Evolutionary conservation across 2,797 vertebrate genomes (phyloP).

Genomic region (Cygnus olor): DNA sequence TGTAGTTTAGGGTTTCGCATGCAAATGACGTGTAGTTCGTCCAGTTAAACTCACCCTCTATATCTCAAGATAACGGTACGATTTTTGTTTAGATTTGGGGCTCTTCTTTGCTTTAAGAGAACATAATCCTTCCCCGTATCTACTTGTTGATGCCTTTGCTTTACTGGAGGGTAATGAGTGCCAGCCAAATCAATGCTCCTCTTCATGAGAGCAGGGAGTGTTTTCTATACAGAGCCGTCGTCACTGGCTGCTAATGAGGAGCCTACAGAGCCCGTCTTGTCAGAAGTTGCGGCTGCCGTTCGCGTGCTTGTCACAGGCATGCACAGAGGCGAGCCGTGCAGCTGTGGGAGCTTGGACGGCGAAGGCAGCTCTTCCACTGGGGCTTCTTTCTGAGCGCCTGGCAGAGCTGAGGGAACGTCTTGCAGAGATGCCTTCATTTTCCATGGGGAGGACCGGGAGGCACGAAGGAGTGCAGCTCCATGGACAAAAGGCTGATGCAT

Average conservation of each 20-base stretch:
- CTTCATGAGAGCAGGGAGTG: background rate
- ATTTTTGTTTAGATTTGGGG: background rate
- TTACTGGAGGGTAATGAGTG: rapidly evolving
- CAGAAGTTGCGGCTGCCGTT: background rate
- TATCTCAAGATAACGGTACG: background rate
- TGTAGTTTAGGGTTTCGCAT: background rate
- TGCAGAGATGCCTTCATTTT: background rate
- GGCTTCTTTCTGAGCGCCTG: background rate
- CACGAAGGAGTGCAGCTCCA: rapidly evolving
- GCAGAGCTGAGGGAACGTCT: background rate
- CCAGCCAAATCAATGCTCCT: background rate
- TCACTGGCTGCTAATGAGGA: background rate
- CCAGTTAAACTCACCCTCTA: background rate
- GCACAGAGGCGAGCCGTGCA: background rate
- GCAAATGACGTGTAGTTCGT: background rate
- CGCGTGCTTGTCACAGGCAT: background rate
- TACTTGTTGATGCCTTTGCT: background rate
- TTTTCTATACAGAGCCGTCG: rapidly evolving
- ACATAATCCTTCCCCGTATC: rapidly evolving
- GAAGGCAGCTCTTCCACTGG: background rate
- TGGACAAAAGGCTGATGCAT: background rate
- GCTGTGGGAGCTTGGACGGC: background rate
- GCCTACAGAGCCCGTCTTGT: background rate
- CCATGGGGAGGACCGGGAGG: rapidly evolving
- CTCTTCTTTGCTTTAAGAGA: background rate